Base-by-base conservation (phyloP, 2,888 invertebrate genomes). In the Ectemnius cavifrons region DNA sequence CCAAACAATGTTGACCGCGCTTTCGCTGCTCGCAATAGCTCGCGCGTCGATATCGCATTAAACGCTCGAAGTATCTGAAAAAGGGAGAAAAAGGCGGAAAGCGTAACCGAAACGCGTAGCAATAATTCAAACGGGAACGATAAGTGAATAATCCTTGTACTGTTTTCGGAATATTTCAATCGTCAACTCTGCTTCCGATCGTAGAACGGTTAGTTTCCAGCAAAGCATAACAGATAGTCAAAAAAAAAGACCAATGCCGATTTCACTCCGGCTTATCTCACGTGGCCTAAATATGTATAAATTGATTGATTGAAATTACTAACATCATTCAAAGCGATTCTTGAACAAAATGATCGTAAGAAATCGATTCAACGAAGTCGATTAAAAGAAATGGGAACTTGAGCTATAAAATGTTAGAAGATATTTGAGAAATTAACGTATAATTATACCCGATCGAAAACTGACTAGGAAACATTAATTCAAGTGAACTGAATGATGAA, bases 91-190 rank as follows among this genome's bases (percentile, higher is more conserved):
- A 60, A n/a, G 28, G 37, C n/a, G 37, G 27, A 16, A 60, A 60
- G 37, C 28, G 37, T 11, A 37, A 3, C 28, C 2, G 28, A 28
- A 28, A 28, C 27, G 37, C 11, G 1, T 6, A 14, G 37, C 23
- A 37, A 37, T 37, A 52, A 52, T 52, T 52, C 52, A 52, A 45
- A 11, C 37, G 37, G 8, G 1, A 37, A 37, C 14, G 60, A 60
- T 60, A 60, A 60, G 28, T 6, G 16, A 60, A 60, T 28, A 60
- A 28, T 60, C 28, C 28, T 37, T 5, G 37, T n/a, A 60, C 28
- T 45, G 60, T 60, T 27, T 37, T 16, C 1, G 8, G 5, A 8
- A 37, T 6, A 4, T 37, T 37, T 37, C 37, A 37, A 37, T 27
- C 23, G 14, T 16, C 58, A 27, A 27, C 20, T 23, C 14, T 20